phyloP scores from a whole-genome alignment of 1,140 invertebrate genomes.

The Araneus ventricosus region DNA sequence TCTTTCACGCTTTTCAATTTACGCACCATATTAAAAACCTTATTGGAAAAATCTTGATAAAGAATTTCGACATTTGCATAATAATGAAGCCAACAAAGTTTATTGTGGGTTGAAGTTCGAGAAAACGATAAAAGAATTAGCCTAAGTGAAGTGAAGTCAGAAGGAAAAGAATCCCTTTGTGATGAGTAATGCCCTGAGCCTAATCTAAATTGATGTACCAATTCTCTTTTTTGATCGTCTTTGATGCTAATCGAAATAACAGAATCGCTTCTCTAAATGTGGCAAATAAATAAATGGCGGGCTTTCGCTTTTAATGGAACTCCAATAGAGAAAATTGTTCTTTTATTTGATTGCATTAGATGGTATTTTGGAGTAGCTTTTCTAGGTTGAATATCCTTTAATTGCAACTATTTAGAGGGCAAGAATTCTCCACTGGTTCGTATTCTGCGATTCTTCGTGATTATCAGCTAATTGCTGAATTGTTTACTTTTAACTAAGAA shows the following conservation, averaged over 20 bases:
- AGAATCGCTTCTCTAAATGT: not conserved
- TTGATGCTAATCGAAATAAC: not conserved
- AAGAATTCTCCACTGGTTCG: not conserved
- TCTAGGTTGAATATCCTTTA: not conserved
- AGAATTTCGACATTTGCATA: constrained; percentile 14
- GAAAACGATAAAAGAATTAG: constrained; percentile 45
- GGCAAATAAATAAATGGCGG: not conserved
- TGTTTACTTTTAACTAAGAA: not conserved
- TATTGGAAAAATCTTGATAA: not conserved
- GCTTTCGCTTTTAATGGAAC: constrained; percentile 1
- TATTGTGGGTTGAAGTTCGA: not conserved
- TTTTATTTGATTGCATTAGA: not conserved
- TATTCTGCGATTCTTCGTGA: not conserved
- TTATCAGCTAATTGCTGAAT: not conserved
- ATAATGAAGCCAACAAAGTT: not conserved
- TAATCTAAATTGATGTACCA: not conserved
- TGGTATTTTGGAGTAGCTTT: not conserved
- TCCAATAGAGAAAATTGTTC: constrained; percentile 4
- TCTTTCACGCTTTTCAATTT: not conserved
- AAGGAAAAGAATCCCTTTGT: not conserved
- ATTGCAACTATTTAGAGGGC: not conserved
- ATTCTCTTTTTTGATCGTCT: not conserved
- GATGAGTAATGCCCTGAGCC: not conserved
- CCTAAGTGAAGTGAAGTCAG: not conserved
- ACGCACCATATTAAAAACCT: not conserved